Evolutionary conservation across 1,140 invertebrate genomes (phyloP).

Genomic region (Papilio polyxenes): DNA sequence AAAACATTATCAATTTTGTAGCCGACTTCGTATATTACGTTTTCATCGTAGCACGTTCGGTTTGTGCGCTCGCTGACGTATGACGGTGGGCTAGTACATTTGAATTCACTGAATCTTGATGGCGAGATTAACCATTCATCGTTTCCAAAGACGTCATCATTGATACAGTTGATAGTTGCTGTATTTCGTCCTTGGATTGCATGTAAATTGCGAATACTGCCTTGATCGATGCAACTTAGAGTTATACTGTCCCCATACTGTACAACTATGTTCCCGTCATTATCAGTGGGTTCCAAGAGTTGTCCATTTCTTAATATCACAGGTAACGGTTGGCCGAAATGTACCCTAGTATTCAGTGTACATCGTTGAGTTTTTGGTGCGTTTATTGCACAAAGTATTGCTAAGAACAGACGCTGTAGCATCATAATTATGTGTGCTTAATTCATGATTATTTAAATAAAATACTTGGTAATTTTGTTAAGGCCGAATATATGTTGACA

Average conservation of each 20-base stretch:
- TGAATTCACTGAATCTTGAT: constrained; percentile 58
- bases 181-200: constrained; percentile 42
- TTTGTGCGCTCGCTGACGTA: constrained; percentile 59
- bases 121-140: constrained; percentile 59
- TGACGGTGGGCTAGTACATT: constrained; percentile 53
- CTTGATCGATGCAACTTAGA: constrained; percentile 62
- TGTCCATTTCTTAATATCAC: constrained; percentile 59
- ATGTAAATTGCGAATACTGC: constrained; percentile 55
- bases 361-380: constrained; percentile 54
- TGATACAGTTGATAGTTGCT: constrained; percentile 59
- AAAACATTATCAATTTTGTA: constrained; percentile 62
- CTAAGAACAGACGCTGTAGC: constrained; percentile 53
- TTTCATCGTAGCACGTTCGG: constrained; percentile 62
- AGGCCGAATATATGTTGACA: constrained; percentile 9
- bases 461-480: constrained; percentile 33
- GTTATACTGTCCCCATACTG: constrained; percentile 57
- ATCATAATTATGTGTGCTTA: constrained; percentile 30
- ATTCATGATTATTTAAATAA: constrained; percentile 8
- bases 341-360: constrained; percentile 55
- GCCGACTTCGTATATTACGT: constrained; percentile 66
- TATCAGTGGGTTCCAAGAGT: constrained; percentile 66
- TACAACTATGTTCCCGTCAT: constrained; percentile 58
- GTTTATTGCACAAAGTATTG: constrained; percentile 63
- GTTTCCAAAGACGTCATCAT: constrained; percentile 63
- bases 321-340: constrained; percentile 67